Evolutionary conservation across 2,113 vertebrate species (phyloP).

Genomic region (Rallus limicola): DNA sequence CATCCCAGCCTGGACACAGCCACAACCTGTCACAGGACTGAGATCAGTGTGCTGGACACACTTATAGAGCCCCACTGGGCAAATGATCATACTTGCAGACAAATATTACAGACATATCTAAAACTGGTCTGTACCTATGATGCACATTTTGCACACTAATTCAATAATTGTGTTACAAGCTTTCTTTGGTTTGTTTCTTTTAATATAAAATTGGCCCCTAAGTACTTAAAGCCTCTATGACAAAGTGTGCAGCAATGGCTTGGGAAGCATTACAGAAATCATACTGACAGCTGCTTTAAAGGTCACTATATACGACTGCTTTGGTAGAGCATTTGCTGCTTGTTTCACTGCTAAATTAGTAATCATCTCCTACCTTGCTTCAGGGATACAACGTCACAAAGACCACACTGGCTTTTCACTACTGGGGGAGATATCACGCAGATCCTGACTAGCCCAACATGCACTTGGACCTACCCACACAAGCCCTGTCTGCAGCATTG

Average conservation of each 20-base stretch:
- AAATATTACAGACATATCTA: neutral
- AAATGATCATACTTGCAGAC: neutral
- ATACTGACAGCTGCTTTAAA: neutral
- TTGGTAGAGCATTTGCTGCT: neutral
- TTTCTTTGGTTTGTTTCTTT: neutral
- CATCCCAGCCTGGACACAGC: neutral
- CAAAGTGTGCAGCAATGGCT: neutral
- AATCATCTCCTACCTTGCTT: neutral
- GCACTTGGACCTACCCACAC: neutral
- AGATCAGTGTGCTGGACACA: neutral
- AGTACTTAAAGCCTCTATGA: neutral
- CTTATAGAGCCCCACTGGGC: rapidly evolving
- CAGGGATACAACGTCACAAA: neutral
- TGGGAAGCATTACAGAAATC: neutral
- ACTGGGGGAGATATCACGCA: neutral
- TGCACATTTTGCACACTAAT: neutral
- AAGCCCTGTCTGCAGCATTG: neutral
- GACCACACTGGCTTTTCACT: neutral
- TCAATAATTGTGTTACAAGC: neutral
- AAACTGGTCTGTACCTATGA: neutral
- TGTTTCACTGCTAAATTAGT: neutral
- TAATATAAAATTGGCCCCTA: neutral
- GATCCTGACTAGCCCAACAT: neutral
- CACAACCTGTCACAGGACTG: neutral
- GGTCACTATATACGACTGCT: neutral